phyloP scores from a whole-genome alignment of 37 sponge, comb jelly and placozoan genomes.

The Amphimedon queenslandica region DNA sequence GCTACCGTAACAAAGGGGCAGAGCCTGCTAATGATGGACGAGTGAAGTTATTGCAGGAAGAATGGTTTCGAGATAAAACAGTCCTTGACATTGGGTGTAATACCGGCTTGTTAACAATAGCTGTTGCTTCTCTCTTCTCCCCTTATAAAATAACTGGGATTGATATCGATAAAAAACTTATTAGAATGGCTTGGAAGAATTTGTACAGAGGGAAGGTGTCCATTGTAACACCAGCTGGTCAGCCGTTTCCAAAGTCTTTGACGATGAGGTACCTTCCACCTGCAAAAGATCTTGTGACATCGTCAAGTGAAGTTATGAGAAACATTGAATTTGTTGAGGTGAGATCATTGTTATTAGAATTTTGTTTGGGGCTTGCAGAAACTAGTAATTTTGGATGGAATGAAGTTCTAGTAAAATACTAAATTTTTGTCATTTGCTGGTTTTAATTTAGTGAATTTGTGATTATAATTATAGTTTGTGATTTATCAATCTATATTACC shows the following conservation, averaged over 20 bases:
- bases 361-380: no score
- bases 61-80: slow-evolving; percentile 83
- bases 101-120: slow-evolving; percentile 86
- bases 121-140: slow-evolving; percentile 67
- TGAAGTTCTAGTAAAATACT: no score
- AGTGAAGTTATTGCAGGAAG: slow-evolving; percentile 46
- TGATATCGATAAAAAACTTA: slow-evolving; percentile 85
- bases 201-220: slow-evolving; percentile 47
- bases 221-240: slow-evolving; percentile 36
- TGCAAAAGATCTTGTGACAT: no score
- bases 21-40: slow-evolving; percentile 52
- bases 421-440: no score
- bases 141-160: slow-evolving; percentile 81
- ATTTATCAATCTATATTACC: no score
- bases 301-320: no score
- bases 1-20: slow-evolving; percentile 77
- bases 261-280: no score
- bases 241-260: slow-evolving; percentile 51
- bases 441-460: no score
- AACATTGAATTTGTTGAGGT: no score
- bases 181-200: slow-evolving; percentile 82
- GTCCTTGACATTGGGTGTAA: slow-evolving; percentile 98
- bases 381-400: no score
- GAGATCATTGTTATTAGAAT: no score
- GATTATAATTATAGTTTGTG: no score